Percentiles rank a stretch among this genome's conserved stretches.
phyloP scores from a whole-genome alignment of 1,140 invertebrate species.

The Eubasilissa regina region DNA sequence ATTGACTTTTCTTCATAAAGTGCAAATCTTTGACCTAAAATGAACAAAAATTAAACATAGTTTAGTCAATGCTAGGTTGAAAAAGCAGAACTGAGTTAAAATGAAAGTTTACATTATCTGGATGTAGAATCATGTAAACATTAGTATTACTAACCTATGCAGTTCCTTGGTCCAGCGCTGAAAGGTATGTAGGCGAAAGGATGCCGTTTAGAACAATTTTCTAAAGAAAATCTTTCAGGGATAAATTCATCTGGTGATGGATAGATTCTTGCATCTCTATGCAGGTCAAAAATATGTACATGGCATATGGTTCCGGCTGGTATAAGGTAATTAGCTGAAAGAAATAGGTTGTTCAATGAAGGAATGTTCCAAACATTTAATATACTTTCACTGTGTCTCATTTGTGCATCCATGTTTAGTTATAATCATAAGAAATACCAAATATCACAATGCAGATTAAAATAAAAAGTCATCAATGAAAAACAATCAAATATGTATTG shows the following conservation, averaged over 20 bases:
- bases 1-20: slow-evolving; percentile 81
- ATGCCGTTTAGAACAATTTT: slow-evolving; percentile 55
- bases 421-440: too few species aligned
- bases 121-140: not conserved
- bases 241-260: slow-evolving; percentile 54
- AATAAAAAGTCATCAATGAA: too few species aligned
- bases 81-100: not conserved
- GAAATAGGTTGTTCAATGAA: not conserved
- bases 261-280: slow-evolving; percentile 45
- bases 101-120: not conserved
- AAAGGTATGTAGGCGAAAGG: slow-evolving; percentile 60
- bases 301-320: slow-evolving; percentile 45
- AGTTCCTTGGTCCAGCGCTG: slow-evolving; percentile 58
- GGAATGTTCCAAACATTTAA: too few species aligned
- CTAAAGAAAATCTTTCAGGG: slow-evolving; percentile 54
- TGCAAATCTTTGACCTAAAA: slow-evolving; percentile 80
- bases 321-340: slow-evolving; percentile 49
- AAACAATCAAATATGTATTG: not conserved
- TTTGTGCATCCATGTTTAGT: too few species aligned
- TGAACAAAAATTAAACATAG: not conserved
- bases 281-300: slow-evolving; percentile 53
- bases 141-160: slow-evolving; percentile 52
- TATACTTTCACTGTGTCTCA: too few species aligned
- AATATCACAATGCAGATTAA: too few species aligned
- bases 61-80: too few species aligned